Percentiles rank a stretch among this genome's conserved stretches.
phyloP scores from a whole-genome alignment of 2,888 invertebrate species.

The Thereva nobilitata region DNA sequence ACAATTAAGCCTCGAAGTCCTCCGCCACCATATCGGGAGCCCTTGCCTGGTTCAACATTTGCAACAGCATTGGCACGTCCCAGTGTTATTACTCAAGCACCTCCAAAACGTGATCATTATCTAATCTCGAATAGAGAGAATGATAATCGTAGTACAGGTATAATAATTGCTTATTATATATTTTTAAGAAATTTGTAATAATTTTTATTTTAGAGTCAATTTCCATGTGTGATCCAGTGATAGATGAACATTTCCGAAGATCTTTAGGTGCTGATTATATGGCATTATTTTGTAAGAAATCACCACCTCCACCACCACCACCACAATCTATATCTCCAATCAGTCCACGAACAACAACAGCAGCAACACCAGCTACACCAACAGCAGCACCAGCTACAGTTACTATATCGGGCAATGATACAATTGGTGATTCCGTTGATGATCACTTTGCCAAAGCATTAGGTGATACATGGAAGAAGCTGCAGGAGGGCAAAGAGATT shows the following conservation, averaged over 20 bases:
- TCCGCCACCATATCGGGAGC: slow-evolving; percentile 57
- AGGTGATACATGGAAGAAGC: slow-evolving; percentile 79
- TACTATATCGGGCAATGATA: slow-evolving; percentile 50
- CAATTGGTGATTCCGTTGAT: slow-evolving; percentile 73
- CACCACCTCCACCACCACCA: slow-evolving; percentile 52
- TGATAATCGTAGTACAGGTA: slow-evolving; percentile 52
- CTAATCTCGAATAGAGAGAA: slow-evolving; percentile 49
- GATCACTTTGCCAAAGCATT: slow-evolving; percentile 92
- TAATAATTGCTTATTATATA: too few species aligned
- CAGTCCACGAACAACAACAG: slow-evolving; percentile 44
- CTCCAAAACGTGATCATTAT: slow-evolving; percentile 53
- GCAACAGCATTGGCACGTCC: slow-evolving; percentile 57
- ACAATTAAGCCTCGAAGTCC: slow-evolving; percentile 52
- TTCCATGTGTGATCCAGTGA: slow-evolving; percentile 85
- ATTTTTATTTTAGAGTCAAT: slow-evolving; percentile 63
- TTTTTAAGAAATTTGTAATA: too few species aligned
- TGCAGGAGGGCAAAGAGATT: slow-evolving; percentile 64
- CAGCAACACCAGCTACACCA: slow-evolving; percentile 45
- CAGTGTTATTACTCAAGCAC: slow-evolving; percentile 68
- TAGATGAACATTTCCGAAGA: slow-evolving; percentile 93
- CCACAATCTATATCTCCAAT: slow-evolving; percentile 43
- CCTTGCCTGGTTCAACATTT: slow-evolving; percentile 53
- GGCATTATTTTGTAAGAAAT: slow-evolving; percentile 66
- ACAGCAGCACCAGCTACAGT: slow-evolving; percentile 38
- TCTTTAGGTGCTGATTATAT: slow-evolving; percentile 84